Percentiles rank a stretch among this genome's conserved stretches.
phyloP scores from a whole-genome alignment of 2,113 vertebrate genomes.

The Trichomycterus rosablanca region DNA sequence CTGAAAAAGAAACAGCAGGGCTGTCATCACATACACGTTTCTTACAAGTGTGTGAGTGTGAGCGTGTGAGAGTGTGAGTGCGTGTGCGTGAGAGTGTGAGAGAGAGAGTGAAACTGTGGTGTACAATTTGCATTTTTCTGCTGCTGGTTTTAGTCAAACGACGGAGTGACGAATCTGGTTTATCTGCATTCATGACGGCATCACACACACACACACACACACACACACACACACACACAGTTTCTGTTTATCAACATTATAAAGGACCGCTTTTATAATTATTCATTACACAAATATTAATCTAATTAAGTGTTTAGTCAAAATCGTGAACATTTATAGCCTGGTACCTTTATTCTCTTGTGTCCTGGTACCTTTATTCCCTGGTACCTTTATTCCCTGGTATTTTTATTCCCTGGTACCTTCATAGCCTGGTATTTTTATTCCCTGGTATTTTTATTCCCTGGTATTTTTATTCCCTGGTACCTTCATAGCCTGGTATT shows the following conservation, averaged over 20 bases:
- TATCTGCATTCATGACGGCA: slow-evolving; percentile 30
- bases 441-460: too few relatives aligned
- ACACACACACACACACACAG: slow-evolving; percentile 3
- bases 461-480: too few relatives aligned
- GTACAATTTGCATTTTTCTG: slow-evolving; percentile 13
- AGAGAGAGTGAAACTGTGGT: slow-evolving; percentile 11
- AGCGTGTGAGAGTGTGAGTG: not conserved
- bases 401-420: too few relatives aligned
- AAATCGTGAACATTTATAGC: too few relatives aligned
- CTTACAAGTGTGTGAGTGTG: not conserved
- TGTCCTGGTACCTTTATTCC: too few relatives aligned
- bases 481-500: too few relatives aligned
- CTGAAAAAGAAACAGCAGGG: not conserved
- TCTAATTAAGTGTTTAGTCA: too few relatives aligned
- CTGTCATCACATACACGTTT: too few relatives aligned
- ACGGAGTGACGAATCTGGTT: slow-evolving; percentile 19
- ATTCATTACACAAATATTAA: too few relatives aligned
- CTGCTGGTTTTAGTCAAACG: slow-evolving; percentile 8
- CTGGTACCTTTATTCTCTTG: not conserved
- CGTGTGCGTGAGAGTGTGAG: not conserved
- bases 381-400: too few relatives aligned
- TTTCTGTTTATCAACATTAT: not conserved
- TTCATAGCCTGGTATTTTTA: too few relatives aligned
- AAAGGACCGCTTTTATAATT: too few relatives aligned
- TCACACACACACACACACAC: slow-evolving; percentile 3